Base-by-base conservation (phyloP, 2,888 invertebrate genomes). In the Drosophila histrio region DNA sequence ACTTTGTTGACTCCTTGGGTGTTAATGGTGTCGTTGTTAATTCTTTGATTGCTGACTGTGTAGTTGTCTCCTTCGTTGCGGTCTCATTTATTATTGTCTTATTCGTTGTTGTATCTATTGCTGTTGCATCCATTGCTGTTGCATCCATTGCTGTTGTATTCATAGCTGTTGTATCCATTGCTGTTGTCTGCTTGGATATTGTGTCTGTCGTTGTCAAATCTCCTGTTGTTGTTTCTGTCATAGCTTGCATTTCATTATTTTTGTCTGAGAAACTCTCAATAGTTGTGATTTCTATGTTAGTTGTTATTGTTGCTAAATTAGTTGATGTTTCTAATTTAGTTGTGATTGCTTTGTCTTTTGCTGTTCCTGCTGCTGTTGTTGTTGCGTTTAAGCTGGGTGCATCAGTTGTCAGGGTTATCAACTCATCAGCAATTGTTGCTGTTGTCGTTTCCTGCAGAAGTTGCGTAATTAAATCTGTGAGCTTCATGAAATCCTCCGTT, bases 381-480 rank as follows among this genome's bases (percentile, higher is more conserved):
- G 58, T 13, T 44, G 62, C 38, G 30, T 4, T 8, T 8, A 30
- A 17, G 7, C 22, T 58, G 11, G 30, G 49, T 32, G 38, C 52
- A 49, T 60, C 60, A 3, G 79, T 69, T 49, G 65, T 62, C 3
- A 39, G 47, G 9, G 38, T 71, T 19, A 11, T 19, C 2, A 30
- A 6, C 8, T 46, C 70, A 5, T 38, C 47, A 1, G 22, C 43
- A 9, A 8, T 26, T 5, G 30, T 13, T 44, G 52, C 6, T 8
- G 71, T 66, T 8, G 72, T 70, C 5, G 66, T 60, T 24, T 58
- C 64, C 24, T 77, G 66, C 19, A 74, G 46, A 15, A 80, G 53
- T 53, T 87, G 75, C 3, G 61, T 77, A 11, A 77, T 70, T 36
- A 89, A 60, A 17, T 82, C 73, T 1, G 69, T 59, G 8, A 87